Conservation (phyloP, 2,888 invertebrate genomes). For the Sinohyriopsis cumingii region DNA sequence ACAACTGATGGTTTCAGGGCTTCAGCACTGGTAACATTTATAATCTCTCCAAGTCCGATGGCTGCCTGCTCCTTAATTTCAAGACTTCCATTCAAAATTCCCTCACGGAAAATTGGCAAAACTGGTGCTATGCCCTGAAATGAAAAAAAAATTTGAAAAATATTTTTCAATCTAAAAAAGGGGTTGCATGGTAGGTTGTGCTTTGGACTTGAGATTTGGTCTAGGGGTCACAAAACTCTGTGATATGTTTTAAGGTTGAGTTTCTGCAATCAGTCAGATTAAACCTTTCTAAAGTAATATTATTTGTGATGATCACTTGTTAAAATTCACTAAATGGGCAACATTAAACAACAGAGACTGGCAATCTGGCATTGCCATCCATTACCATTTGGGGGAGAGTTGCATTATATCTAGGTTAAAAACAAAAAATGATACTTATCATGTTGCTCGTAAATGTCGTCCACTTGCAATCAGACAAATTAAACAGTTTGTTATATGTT, state of each 20-base stretch:
- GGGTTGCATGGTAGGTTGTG: too few relatives aligned
- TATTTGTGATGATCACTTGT: neutral
- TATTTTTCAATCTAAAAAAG: too few relatives aligned
- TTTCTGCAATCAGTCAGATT: neutral
- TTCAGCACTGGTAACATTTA: constrained; percentile 86
- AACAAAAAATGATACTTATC: too few relatives aligned
- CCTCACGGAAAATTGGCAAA: constrained; percentile 95
- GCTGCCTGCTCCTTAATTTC: constrained; percentile 97
- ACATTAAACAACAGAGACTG: too few relatives aligned
- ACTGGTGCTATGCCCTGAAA: constrained; percentile 90
- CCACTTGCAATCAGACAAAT: too few relatives aligned
- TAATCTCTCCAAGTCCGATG: constrained; percentile 88
- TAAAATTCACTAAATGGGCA: neutral
- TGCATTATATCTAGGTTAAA: too few relatives aligned
- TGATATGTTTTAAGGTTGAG: neutral
- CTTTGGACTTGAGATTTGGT: too few relatives aligned
- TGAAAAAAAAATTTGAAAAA: constrained; percentile 49
- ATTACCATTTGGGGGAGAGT: too few relatives aligned
- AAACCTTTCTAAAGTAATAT: neutral
- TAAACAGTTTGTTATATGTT: too few relatives aligned
- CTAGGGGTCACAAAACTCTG: too few relatives aligned
- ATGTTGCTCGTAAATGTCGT: too few relatives aligned
- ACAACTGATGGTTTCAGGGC: constrained; percentile 96
- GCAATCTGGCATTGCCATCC: too few relatives aligned
- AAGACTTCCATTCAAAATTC: constrained; percentile 93